A percentile compares a stretch with the other conserved stretches of the same genome.
Conservation (phyloP, 2,113 vertebrate genomes). For the Theristicus caerulescens region DNA sequence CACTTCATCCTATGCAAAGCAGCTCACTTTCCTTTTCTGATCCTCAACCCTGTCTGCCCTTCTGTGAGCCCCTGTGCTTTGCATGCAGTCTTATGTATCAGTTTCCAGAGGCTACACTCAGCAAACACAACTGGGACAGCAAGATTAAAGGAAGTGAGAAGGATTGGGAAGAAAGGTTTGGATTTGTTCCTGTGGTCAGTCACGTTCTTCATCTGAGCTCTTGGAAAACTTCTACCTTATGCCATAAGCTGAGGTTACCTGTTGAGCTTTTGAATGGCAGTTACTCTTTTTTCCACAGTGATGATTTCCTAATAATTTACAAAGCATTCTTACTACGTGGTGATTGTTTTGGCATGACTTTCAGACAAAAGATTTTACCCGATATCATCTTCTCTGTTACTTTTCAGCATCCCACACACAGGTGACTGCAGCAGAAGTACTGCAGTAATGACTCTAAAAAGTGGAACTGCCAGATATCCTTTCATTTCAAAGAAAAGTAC, state of each 20-base stretch:
- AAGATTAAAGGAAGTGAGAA: background rate
- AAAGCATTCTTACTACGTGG: background rate
- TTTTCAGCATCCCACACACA: background rate
- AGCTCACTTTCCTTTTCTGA: background rate
- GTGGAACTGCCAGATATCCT: background rate
- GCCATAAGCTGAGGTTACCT: background rate
- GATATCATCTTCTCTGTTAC: background rate
- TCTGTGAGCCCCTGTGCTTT: background rate
- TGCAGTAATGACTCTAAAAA: background rate
- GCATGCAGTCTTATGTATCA: background rate
- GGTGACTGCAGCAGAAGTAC: background rate
- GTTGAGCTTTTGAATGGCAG: background rate
- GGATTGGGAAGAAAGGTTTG: background rate
- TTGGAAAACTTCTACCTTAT: background rate
- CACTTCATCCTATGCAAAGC: accelerated
- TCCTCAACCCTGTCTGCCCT: background rate
- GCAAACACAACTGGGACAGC: background rate
- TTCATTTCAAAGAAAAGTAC: background rate
- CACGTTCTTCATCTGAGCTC: background rate
- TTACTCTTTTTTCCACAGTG: background rate
- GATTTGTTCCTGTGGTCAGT: background rate
- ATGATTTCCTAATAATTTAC: background rate
- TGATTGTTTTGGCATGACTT: background rate
- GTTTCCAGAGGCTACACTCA: background rate
- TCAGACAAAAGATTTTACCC: background rate